Percentiles rank a stretch among this genome's conserved stretches.
phyloP scores from a whole-genome alignment of 1,140 invertebrate species.

The Drosophila arizonae region DNA sequence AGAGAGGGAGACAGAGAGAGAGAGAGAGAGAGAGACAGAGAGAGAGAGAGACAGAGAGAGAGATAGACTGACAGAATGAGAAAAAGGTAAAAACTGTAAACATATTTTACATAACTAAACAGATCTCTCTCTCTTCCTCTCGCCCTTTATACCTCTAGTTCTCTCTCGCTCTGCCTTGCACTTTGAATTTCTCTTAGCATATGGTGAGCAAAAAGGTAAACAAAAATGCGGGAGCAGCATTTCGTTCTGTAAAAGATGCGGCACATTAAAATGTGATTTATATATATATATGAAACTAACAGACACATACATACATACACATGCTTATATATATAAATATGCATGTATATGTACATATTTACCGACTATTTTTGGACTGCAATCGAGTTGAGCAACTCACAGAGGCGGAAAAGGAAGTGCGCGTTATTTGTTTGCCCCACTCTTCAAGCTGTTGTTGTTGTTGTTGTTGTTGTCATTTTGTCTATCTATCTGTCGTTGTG shows the following conservation, averaged over 20 bases:
- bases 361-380: conserved; percentile 59
- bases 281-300: conserved; percentile 6
- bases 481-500: conserved; percentile 3
- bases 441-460: conserved; percentile 3
- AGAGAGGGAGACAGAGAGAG: background rate
- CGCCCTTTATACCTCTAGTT: background rate
- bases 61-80: background rate
- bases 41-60: background rate
- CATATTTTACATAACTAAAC: conserved; percentile 33
- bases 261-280: conserved; percentile 68
- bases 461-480: conserved; percentile 1
- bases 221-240: conserved; percentile 37
- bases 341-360: background rate
- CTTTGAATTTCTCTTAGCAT: conserved; percentile 17
- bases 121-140: background rate
- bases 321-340: no score
- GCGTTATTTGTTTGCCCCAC: conserved; percentile 54
- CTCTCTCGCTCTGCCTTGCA: background rate
- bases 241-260: conserved; percentile 44
- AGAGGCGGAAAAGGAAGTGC: conserved; percentile 59
- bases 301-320: no score
- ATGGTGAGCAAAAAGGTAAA: conserved; percentile 45
- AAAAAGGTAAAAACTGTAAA: background rate
- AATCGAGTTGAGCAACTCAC: conserved; percentile 14
- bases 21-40: background rate